These are phyloP conservation scores for Hetaerina americana DNA, from an alignment of 1,140 invertebrate genomes.

Conservation along the genomic window DNA sequence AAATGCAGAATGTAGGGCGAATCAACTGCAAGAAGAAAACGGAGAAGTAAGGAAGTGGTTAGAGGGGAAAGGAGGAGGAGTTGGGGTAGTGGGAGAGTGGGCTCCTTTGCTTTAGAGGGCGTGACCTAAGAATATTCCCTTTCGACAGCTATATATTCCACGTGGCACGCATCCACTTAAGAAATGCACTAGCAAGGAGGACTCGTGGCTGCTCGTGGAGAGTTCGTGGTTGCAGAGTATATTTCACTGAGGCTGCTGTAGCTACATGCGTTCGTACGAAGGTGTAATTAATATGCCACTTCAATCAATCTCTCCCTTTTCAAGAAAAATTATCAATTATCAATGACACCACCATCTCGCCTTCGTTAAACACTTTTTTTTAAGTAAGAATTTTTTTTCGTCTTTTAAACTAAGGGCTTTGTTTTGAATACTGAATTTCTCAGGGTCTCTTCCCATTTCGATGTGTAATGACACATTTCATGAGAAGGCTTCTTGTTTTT, in stretches of 20 bases:
- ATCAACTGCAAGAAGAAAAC: too few relatives aligned
- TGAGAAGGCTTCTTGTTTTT: too few relatives aligned
- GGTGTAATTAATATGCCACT: background rate
- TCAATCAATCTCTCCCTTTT: background rate
- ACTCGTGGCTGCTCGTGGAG: background rate
- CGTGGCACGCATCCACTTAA: background rate
- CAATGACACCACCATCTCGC: background rate
- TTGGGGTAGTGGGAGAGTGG: background rate
- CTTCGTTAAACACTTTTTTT: background rate
- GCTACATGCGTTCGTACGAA: too few relatives aligned
- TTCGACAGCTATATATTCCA: background rate
- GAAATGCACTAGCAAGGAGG: background rate
- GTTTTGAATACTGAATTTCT: too few relatives aligned
- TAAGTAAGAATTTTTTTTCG: too few relatives aligned
- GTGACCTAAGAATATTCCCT: background rate
- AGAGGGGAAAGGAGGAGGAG: background rate
- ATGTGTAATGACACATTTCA: too few relatives aligned
- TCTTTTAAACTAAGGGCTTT: too few relatives aligned
- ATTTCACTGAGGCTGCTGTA: background rate
- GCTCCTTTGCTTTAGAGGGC: background rate
- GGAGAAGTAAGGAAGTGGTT: too few relatives aligned
- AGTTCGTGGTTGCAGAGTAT: background rate
- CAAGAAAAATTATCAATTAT: background rate
- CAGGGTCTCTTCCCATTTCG: too few relatives aligned
- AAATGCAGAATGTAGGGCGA: too few relatives aligned